Conservation (phyloP, 2,888 invertebrate genomes). For the Hoplodrina blanda region DNA sequence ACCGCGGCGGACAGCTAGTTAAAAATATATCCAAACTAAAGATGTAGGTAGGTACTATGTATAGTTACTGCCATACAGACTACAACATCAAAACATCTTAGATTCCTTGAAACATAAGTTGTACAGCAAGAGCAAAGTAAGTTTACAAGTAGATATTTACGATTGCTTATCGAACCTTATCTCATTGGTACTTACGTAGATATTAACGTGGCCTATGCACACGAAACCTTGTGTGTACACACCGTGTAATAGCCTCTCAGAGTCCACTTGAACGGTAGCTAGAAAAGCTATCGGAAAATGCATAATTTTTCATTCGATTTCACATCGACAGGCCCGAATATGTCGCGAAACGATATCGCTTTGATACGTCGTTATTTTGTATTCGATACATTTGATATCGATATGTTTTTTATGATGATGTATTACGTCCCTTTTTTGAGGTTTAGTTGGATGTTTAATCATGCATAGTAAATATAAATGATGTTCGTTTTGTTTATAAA, state of each 20-base stretch:
- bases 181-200: constrained; percentile 38
- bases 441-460: constrained; percentile 48
- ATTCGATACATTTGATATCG: constrained; percentile 67
- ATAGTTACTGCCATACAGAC: background rate
- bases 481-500: background rate
- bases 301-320: constrained; percentile 89
- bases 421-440: constrained; percentile 33
- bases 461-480: background rate
- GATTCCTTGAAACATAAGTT: constrained; percentile 15
- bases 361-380: constrained; percentile 64
- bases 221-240: constrained; percentile 71
- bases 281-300: constrained; percentile 86
- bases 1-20: no score
- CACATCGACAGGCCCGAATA: constrained; percentile 78
- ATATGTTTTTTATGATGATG: constrained; percentile 44
- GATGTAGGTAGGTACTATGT: no score
- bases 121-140: constrained; percentile 23
- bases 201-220: constrained; percentile 46
- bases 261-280: constrained; percentile 78
- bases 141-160: constrained; percentile 24
- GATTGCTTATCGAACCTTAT: constrained; percentile 49
- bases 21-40: background rate
- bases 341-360: constrained; percentile 62
- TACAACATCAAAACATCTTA: background rate
- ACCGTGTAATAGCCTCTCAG: constrained; percentile 84